phyloP scores from a whole-genome alignment of 2,797 vertebrate genomes.

The Fratercula arctica region DNA sequence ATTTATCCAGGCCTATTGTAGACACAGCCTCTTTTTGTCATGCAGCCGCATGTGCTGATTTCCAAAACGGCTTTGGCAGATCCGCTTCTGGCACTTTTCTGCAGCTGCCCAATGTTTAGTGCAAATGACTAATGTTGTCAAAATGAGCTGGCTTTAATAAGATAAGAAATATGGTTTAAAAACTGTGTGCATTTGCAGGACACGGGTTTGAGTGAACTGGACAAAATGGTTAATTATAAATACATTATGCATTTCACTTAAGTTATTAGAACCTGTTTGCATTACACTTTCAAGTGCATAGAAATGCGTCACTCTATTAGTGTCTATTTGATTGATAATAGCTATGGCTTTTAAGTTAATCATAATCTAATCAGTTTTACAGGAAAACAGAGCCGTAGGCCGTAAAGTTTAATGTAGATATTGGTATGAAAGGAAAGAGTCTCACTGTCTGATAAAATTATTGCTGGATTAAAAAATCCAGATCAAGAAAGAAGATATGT shows the following conservation, averaged over 20 bases:
- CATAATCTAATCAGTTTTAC: background rate
- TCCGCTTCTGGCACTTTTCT: background rate
- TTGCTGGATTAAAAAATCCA: background rate
- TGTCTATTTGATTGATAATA: background rate
- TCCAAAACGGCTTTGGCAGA: background rate
- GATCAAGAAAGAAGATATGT: background rate
- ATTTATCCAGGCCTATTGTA: background rate
- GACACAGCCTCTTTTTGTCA: background rate
- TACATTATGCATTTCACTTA: background rate
- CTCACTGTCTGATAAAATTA: background rate
- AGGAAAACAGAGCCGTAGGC: background rate
- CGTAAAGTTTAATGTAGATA: background rate
- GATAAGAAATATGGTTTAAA: background rate
- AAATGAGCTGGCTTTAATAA: background rate
- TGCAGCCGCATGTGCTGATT: rapidly evolving
- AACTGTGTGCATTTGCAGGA: background rate
- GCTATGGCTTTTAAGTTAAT: background rate
- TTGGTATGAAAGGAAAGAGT: background rate
- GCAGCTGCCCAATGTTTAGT: background rate
- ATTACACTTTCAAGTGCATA: background rate
- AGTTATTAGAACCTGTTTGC: background rate
- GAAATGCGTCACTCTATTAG: background rate
- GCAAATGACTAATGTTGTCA: rapidly evolving
- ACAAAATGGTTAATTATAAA: background rate
- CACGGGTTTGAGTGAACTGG: background rate